Conservation (phyloP, 2,888 invertebrate genomes). For the Hoplodrina ambigua region DNA sequence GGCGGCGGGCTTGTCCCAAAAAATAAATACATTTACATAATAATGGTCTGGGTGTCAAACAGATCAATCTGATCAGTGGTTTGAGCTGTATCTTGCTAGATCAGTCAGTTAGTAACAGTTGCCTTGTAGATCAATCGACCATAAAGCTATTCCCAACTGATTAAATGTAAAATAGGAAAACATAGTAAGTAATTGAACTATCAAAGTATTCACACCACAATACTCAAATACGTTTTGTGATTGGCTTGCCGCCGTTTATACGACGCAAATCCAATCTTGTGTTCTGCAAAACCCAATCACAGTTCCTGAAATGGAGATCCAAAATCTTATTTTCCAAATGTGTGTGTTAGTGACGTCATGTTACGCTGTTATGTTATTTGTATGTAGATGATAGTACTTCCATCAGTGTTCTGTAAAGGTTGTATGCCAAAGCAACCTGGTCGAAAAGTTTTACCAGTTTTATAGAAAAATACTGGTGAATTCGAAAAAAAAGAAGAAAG, state of each 20-base stretch:
- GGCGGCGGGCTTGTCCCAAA: too few species aligned
- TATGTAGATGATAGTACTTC: not conserved
- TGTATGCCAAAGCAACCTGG: too few species aligned
- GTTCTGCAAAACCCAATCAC: conserved; percentile 39
- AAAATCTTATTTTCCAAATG: conserved; percentile 4
- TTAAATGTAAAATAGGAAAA: not conserved
- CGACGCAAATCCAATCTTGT: conserved; percentile 47
- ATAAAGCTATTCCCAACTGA: conserved; percentile 3
- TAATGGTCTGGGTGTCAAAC: too few species aligned
- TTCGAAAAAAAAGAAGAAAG: too few species aligned
- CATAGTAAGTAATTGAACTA: conserved; percentile 20
- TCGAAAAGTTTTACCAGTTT: too few species aligned
- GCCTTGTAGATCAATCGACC: not conserved
- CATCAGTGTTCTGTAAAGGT: too few species aligned
- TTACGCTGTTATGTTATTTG: not conserved
- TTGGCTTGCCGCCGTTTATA: conserved; percentile 33
- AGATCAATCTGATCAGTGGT: too few species aligned
- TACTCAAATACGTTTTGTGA: conserved; percentile 20
- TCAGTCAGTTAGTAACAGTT: too few species aligned
- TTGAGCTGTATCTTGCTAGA: too few species aligned
- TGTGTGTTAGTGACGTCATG: not conserved
- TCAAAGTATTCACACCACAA: conserved; percentile 34
- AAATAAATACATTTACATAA: too few species aligned
- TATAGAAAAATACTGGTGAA: too few species aligned
- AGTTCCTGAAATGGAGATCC: not conserved